phyloP scores from a whole-genome alignment of 2,888 invertebrate genomes.

The Merodon equestris region DNA sequence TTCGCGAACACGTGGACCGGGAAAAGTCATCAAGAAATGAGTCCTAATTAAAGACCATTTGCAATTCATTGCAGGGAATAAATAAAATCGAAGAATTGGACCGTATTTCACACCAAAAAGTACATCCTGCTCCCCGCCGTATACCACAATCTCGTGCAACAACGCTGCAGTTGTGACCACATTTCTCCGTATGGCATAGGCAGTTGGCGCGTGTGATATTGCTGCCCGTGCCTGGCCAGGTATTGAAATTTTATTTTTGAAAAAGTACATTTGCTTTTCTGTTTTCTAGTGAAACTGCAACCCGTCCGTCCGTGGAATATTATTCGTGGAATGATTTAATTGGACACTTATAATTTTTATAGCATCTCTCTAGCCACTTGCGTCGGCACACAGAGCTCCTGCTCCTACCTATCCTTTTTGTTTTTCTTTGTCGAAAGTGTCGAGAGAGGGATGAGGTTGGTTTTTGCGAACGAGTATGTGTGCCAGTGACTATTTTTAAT shows the following conservation, averaged over 20 bases:
- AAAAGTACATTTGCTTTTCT: constrained; percentile 2
- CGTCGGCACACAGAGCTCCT: constrained; percentile 19
- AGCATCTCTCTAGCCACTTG: constrained; percentile 14
- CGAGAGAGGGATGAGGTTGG: too few relatives aligned
- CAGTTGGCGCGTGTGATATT: constrained; percentile 32
- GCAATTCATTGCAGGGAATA: constrained; percentile 59
- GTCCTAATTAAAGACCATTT: constrained; percentile 59
- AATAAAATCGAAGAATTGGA: constrained; percentile 64
- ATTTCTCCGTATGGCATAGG: constrained; percentile 41
- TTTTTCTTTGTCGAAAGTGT: too few relatives aligned
- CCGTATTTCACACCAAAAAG: constrained; percentile 45
- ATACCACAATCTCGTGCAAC: too few relatives aligned
- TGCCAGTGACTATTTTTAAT: constrained; percentile 57
- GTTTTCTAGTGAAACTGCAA: constrained; percentile 37
- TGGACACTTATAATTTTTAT: constrained; percentile 58
- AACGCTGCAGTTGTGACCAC: constrained; percentile 37
- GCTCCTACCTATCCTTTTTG: background rate
- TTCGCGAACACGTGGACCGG: too few relatives aligned
- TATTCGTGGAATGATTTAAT: constrained; percentile 65
- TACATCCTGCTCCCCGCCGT: background rate
- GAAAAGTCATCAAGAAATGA: background rate
- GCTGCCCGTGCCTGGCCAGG: constrained; percentile 18
- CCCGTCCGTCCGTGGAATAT: constrained; percentile 57
- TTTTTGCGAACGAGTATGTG: constrained; percentile 8
- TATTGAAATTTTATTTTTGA: constrained; percentile 25